Base-by-base conservation (phyloP, 1,140 invertebrate species). In the Bombus picipes region DNA sequence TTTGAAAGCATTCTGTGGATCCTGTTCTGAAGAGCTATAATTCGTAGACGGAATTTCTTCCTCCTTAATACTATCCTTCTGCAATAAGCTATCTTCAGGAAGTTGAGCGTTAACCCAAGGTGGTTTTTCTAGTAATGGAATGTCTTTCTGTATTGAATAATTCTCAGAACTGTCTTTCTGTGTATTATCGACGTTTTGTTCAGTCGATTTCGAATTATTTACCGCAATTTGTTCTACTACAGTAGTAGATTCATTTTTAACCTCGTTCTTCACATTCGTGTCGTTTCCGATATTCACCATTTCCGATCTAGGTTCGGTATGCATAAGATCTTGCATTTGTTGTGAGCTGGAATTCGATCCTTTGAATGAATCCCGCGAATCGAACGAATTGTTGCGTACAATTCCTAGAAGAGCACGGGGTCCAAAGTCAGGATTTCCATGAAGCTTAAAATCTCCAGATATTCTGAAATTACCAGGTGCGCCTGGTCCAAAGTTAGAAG, bases 41-140 rank as follows among this genome's bases (percentile, higher is more conserved):
- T 76, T 88, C 1, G 22, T 3, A 32, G 62, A 39, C 25, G 70
- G 1, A 43, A 86, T 73, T 62, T 71, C 71, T 5, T 88, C 72
- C 25, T 84, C 72, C 22, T 76, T 83, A 12, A 34, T 25, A 76
- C 72, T 39, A 85, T 87, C 39, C 32, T 81, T 88, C 28, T 86
- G 83, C 15, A 68, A 18, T 10, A 66, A 73, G 41, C n/a, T 65
- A 28, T 87, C 84, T 86, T 92, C 83, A 10, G 89, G 75, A 65
- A 86, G 89, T 32, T 92, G n/a, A 28, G 80, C 15, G 53, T 90
- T 89, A 79, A 93, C 86, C 94, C 93, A 94, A 6, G 91, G 81
- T 75, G 91, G 89, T 82, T 90, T 91, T 41, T 93, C 90, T 18
- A 91, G 59, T 3, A 81, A 43, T 81, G 91, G 87, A 43, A 91